These are phyloP conservation scores for Crambe crambe DNA, from an alignment of 37 sponge, comb jelly and placozoan genomes.

Conservation along the genomic window DNA sequence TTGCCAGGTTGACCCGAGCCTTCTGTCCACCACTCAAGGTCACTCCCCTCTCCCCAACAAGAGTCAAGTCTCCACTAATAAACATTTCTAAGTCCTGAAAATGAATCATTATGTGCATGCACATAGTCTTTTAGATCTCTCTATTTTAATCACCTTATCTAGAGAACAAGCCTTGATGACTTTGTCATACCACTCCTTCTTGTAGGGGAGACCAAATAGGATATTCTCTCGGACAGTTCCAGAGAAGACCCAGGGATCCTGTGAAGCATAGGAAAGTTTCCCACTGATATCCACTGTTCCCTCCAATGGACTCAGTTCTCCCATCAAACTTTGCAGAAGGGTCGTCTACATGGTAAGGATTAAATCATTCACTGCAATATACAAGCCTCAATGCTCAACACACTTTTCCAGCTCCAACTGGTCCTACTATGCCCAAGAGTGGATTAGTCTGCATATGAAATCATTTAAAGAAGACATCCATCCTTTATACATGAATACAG, in stretches of 20 bases:
- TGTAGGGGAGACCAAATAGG: constrained; percentile 52
- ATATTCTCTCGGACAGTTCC: constrained; percentile 75
- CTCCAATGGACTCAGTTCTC: constrained; percentile 48
- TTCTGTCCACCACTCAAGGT: constrained; percentile 97
- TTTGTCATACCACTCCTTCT: constrained; percentile 43
- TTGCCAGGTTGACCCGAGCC: constrained; percentile 90
- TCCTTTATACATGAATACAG: too few species aligned
- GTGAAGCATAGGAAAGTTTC: constrained; percentile 63
- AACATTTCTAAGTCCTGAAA: constrained; percentile 69
- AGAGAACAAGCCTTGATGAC: constrained; percentile 72
- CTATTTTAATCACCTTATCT: constrained; percentile 37
- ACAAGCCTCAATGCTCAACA: neutral
- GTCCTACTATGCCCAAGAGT: constrained; percentile 61
- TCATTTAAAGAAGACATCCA: too few species aligned
- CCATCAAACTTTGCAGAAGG: constrained; percentile 61
- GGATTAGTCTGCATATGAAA: constrained; percentile 9
- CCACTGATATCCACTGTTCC: constrained; percentile 56
- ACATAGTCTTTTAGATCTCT: neutral
- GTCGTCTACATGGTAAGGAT: constrained; percentile 38
- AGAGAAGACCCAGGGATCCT: constrained; percentile 79
- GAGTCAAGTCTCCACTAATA: constrained; percentile 76
- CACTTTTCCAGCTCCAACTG: constrained; percentile 81
- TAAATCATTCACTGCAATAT: neutral
- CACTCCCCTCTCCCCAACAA: constrained; percentile 91
- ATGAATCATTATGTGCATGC: neutral